A percentile compares a stretch with the other conserved stretches of the same genome.
Conservation (phyloP, 2,888 invertebrate species). For the Lithophane ornitopus region DNA sequence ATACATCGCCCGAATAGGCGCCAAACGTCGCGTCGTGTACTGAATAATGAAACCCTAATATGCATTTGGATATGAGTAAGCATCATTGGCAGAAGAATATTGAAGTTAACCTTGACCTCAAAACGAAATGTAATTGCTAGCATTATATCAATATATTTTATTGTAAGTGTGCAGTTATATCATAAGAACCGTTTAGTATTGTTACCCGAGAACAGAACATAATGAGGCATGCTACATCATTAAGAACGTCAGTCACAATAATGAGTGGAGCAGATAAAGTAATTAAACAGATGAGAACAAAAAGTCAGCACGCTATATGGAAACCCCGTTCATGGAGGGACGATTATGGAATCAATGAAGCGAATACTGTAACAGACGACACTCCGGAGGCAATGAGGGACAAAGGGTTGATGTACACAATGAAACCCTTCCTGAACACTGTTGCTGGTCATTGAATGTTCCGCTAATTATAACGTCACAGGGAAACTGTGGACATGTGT, state of each 20-base stretch:
- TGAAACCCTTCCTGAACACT: conserved; percentile 82
- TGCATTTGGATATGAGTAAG: conserved; percentile 67
- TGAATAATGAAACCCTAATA: conserved; percentile 79
- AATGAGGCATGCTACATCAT: conserved; percentile 57
- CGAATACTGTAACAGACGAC: conserved; percentile 73
- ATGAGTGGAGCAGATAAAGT: conserved; percentile 68
- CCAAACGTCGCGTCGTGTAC: conserved; percentile 74
- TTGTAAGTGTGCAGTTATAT: conserved; percentile 23
- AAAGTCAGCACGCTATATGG: conserved; percentile 71
- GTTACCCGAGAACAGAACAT: conserved; percentile 52
- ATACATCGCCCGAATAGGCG: conserved; percentile 80
- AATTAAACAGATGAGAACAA: conserved; percentile 71
- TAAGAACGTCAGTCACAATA: conserved; percentile 69
- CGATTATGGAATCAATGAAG: conserved; percentile 77
- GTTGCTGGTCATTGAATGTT: conserved; percentile 74
- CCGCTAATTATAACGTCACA: conserved; percentile 75
- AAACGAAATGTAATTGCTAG: conserved; percentile 50
- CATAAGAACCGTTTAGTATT: conserved; percentile 33
- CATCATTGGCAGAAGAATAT: conserved; percentile 68
- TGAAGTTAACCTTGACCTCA: conserved; percentile 72
- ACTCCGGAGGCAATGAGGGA: conserved; percentile 68
- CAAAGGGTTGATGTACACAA: conserved; percentile 79
- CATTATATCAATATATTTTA: conserved; percentile 42
- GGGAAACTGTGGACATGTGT: conserved; percentile 64
- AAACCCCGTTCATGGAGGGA: conserved; percentile 70